Evolutionary conservation across 2,797 vertebrate genomes (phyloP).

Genomic region (Catharus ustulatus): DNA sequence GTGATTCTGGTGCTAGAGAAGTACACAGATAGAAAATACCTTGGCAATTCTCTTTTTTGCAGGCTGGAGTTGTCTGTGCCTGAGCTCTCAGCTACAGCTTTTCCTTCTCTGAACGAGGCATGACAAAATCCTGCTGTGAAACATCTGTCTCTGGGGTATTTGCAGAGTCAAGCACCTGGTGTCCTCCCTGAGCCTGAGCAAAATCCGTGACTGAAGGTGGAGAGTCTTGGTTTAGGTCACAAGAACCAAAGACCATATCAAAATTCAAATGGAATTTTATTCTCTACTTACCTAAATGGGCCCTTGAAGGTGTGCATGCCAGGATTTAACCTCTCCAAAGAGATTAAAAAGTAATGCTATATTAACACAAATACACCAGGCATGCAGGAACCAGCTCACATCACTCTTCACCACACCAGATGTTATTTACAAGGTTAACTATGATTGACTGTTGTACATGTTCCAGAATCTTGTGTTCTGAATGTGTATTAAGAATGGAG

Average conservation of each 20-base stretch:
- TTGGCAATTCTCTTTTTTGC: background rate
- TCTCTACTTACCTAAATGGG: background rate
- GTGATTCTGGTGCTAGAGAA: background rate
- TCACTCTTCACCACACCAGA: background rate
- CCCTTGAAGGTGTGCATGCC: background rate
- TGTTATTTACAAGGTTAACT: background rate
- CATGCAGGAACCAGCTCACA: background rate
- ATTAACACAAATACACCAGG: background rate
- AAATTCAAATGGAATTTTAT: background rate
- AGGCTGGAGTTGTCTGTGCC: background rate
- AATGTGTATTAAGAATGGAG: background rate
- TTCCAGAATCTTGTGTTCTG: background rate
- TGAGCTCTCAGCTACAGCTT: background rate
- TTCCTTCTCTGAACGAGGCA: rapidly evolving
- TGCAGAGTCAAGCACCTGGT: background rate
- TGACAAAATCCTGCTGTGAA: background rate
- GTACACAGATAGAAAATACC: background rate
- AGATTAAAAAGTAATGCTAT: background rate
- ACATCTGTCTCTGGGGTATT: background rate
- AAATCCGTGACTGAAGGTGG: background rate
- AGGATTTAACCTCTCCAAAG: background rate
- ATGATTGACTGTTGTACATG: background rate
- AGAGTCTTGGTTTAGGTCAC: background rate
- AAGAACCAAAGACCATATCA: background rate
- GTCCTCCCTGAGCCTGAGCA: background rate